A percentile compares a stretch with the other conserved stretches of the same genome.
Evolutionary conservation across 2,797 vertebrate species (phyloP).

Genomic region (Discoglossus pictus): DNA sequence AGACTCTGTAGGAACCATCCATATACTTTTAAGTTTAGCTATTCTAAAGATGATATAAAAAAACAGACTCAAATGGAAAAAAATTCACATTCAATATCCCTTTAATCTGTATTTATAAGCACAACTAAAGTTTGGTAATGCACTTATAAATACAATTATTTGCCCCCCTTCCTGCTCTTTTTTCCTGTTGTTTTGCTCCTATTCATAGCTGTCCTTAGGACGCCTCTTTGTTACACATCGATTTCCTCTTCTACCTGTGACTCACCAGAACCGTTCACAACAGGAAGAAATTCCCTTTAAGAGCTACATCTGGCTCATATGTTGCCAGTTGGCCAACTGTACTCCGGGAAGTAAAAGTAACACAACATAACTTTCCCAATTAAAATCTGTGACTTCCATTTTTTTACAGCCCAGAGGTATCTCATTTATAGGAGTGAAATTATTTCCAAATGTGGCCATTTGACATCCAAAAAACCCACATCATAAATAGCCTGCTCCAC

Average conservation of each 20-base stretch:
- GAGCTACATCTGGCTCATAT: constrained; percentile 25
- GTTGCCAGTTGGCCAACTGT: constrained; percentile 18
- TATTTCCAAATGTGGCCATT: constrained; percentile 34
- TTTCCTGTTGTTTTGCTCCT: constrained; percentile 31
- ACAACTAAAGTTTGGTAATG: no score
- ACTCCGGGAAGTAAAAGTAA: not conserved
- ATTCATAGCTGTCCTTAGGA: constrained; percentile 8
- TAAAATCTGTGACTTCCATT: constrained; percentile 22
- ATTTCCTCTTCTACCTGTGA: constrained; percentile 18
- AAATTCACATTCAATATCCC: no score
- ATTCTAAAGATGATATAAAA: no score
- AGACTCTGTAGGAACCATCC: no score
- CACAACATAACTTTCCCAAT: constrained; percentile 7
- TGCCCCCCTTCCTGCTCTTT: no score
- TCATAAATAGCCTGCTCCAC: constrained; percentile 23
- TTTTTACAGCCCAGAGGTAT: constrained; percentile 36
- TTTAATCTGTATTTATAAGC: no score
- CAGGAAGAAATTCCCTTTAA: constrained; percentile 9
- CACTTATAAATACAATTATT: no score
- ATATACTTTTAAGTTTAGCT: no score
- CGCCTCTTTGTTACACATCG: constrained; percentile 13
- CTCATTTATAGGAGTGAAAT: constrained; percentile 23
- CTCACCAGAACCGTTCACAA: constrained; percentile 9
- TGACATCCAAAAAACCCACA: constrained; percentile 38
- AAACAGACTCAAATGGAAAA: no score